These are phyloP conservation scores for Natator depressus DNA, from an alignment of 2,113 vertebrate genomes.

Conservation along the genomic window DNA sequence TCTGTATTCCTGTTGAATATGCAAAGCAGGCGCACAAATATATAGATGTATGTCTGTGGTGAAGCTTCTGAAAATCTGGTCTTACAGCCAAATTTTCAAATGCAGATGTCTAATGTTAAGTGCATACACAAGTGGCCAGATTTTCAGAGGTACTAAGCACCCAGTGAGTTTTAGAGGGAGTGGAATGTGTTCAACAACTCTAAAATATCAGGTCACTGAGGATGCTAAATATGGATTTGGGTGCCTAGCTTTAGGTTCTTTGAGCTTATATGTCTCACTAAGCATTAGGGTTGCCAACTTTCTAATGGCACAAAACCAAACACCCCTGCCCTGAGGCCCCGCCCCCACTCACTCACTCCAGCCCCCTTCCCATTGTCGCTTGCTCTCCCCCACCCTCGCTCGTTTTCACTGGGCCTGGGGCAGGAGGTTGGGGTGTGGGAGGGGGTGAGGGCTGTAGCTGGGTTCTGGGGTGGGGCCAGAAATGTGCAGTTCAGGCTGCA, in stretches of 20 bases:
- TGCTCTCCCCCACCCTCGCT: too few species aligned
- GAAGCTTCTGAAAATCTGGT: background rate
- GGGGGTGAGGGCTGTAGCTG: too few species aligned
- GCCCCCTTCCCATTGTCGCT: too few species aligned
- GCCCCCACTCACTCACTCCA: too few species aligned
- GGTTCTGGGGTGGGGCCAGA: too few species aligned
- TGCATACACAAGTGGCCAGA: background rate
- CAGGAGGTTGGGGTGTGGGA: too few species aligned
- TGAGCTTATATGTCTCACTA: background rate
- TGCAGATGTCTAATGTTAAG: background rate
- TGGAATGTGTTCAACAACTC: fast-evolving
- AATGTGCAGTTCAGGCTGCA: too few species aligned
- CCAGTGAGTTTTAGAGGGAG: background rate
- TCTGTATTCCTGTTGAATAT: background rate
- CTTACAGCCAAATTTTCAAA: background rate
- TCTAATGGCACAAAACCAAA: too few species aligned
- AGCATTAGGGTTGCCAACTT: background rate
- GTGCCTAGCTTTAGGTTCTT: background rate
- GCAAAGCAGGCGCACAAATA: fast-evolving
- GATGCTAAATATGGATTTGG: fast-evolving
- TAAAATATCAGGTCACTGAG: fast-evolving
- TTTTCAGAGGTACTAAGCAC: background rate
- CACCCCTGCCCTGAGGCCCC: too few species aligned
- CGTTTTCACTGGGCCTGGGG: too few species aligned
- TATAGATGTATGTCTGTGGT: background rate